Percentiles rank a stretch among this genome's conserved stretches.
Conservation (phyloP, 2,888 invertebrate species). For the Eupithecia subumbrata region DNA sequence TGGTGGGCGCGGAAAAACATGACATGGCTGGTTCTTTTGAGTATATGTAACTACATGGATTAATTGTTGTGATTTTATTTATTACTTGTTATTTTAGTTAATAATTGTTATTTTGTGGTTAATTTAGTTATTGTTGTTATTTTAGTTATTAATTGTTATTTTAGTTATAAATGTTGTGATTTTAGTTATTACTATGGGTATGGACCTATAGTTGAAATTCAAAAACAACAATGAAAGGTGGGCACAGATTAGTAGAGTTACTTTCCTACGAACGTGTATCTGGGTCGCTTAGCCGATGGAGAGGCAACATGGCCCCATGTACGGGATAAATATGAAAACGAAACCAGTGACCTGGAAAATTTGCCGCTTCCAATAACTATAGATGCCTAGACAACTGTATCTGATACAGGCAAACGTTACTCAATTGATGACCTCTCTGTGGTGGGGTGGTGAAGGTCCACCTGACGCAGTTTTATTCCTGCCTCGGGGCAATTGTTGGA, state of each 20-base stretch:
- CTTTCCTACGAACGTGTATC: not conserved
- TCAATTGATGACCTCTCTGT: not conserved
- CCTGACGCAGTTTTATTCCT: not conserved
- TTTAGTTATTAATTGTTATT: no score
- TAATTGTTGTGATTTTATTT: no score
- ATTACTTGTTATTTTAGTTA: no score
- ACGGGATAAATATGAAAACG: slow-evolving; percentile 22
- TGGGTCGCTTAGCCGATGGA: not conserved
- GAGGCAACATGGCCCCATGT: slow-evolving; percentile 13
- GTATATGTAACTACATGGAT: no score
- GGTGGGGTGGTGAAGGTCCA: not conserved
- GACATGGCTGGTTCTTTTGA: no score
- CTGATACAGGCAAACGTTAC: not conserved
- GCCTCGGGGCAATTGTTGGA: not conserved
- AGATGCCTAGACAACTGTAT: not conserved
- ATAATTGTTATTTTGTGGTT: no score
- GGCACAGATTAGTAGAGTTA: not conserved
- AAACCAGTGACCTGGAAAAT: slow-evolving; percentile 40
- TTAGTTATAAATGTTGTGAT: no score
- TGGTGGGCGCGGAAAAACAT: no score
- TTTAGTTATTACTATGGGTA: no score
- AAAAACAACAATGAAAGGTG: no score
- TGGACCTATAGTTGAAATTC: no score
- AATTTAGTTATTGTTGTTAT: no score
- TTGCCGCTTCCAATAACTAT: slow-evolving; percentile 22